phyloP scores from a whole-genome alignment of 2,888 invertebrate species.

The Apamea monoglypha region DNA sequence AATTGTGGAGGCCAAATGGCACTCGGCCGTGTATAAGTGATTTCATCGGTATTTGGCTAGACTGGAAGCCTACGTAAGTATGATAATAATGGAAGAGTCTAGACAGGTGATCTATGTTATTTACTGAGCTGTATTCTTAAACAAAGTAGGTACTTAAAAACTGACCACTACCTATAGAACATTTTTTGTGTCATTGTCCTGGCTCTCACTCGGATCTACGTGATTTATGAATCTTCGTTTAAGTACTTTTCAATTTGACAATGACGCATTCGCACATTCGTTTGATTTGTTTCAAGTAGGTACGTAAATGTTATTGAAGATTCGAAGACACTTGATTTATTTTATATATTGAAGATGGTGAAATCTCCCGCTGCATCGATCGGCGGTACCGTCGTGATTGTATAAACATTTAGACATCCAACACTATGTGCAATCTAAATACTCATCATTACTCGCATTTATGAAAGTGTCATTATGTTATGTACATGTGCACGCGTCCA shows the following conservation, averaged over 20 bases:
- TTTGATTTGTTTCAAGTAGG: constrained; percentile 21
- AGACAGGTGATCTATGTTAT: background rate
- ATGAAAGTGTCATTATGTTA: constrained; percentile 76
- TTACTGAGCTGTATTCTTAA: background rate
- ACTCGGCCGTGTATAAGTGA: background rate
- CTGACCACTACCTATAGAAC: background rate
- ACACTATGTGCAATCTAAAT: constrained; percentile 56
- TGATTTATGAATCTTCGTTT: constrained; percentile 75
- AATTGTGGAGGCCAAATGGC: background rate
- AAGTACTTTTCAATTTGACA: constrained; percentile 34
- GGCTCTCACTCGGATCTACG: constrained; percentile 56
- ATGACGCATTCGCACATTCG: constrained; percentile 27
- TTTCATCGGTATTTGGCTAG: background rate
- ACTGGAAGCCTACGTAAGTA: background rate
- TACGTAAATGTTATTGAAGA: constrained; percentile 6
- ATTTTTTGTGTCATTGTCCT: constrained; percentile 21
- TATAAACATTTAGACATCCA: constrained; percentile 47
- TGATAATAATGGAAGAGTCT: background rate
- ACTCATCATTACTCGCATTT: constrained; percentile 65
- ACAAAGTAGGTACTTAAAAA: background rate
- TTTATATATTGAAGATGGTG: constrained; percentile 42
- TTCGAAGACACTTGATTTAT: constrained; percentile 47
- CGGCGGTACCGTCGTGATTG: constrained; percentile 39
- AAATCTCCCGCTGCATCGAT: constrained; percentile 57
- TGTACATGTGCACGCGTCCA: constrained; percentile 65